A percentile compares a stretch with the other conserved stretches of the same genome.
Conservation (phyloP, 2,113 vertebrate genomes). For the Hemichromis elongatus region DNA sequence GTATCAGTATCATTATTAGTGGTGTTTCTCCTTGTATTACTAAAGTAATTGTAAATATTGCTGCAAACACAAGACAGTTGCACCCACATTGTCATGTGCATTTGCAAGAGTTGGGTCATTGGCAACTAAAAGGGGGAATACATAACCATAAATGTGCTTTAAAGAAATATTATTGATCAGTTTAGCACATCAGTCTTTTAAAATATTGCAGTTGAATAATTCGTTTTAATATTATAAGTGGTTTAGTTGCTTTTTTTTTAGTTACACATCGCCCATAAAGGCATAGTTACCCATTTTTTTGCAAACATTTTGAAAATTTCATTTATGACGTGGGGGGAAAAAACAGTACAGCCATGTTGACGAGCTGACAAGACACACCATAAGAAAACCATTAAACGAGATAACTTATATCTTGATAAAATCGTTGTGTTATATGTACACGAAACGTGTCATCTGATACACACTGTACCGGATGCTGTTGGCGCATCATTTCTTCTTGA, state of each 20-base stretch:
- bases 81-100: neutral
- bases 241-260: neutral
- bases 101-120: neutral
- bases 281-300: neutral
- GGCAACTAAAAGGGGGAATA: neutral
- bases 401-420: neutral
- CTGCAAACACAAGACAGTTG: neutral
- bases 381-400: neutral
- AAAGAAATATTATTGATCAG: neutral
- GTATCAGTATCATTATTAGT: neutral
- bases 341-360: neutral
- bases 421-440: neutral
- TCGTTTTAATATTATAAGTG: neutral
- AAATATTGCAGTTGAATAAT: neutral
- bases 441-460: neutral
- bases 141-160: neutral
- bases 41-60: neutral
- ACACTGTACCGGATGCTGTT: neutral
- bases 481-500: conserved; percentile 7
- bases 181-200: neutral
- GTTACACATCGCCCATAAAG: neutral
- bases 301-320: neutral
- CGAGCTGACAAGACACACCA: neutral
- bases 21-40: neutral
- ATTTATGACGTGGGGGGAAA: neutral